Evolutionary conservation across 1,140 invertebrate genomes (phyloP).

Genomic region (Drosophila quadrilineata): DNA sequence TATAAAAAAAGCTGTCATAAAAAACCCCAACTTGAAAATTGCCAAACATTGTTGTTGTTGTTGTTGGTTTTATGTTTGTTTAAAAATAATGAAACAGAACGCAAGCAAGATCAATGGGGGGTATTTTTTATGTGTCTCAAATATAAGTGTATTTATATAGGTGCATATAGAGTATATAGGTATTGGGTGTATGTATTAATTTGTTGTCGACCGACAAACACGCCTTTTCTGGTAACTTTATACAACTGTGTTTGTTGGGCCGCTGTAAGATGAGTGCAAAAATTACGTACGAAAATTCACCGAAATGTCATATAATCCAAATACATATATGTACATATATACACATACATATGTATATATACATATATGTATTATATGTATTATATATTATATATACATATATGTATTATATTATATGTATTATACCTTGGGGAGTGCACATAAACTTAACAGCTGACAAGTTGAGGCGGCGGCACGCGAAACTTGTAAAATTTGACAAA

Average conservation of each 20-base stretch:
- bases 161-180: too few relatives aligned
- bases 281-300: constrained; percentile 37
- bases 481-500: constrained; percentile 18
- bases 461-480: constrained; percentile 22
- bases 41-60: too few relatives aligned
- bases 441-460: constrained; percentile 12
- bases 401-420: not conserved
- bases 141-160: not conserved
- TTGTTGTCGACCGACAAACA: constrained; percentile 37
- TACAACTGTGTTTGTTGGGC: constrained; percentile 28
- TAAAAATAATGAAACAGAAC: constrained; percentile 26
- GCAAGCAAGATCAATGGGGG: constrained; percentile 48
- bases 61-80: constrained; percentile 27
- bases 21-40: constrained; percentile 23
- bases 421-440: not conserved
- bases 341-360: constrained; percentile 2
- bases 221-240: constrained; percentile 50
- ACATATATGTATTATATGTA: not conserved
- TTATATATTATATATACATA: not conserved
- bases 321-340: constrained; percentile 25
- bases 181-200: too few relatives aligned
- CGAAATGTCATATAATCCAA: constrained; percentile 47
- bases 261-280: constrained; percentile 40
- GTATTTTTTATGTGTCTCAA: not conserved
- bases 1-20: constrained; percentile 33